Evolutionary conservation across 2,888 invertebrate species (phyloP).

Genomic region (Dascillus cervinus): DNA sequence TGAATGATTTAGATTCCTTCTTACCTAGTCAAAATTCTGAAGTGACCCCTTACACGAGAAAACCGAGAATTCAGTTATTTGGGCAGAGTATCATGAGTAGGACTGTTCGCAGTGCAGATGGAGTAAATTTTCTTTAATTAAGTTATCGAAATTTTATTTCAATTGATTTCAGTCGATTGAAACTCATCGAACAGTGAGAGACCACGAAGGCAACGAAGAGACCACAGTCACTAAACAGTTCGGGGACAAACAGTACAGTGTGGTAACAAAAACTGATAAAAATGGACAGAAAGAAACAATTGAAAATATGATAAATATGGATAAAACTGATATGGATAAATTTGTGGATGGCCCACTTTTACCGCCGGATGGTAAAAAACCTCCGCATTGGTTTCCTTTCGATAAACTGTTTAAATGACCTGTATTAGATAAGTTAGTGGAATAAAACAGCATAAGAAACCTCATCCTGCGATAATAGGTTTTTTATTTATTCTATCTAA

Average conservation of each 20-base stretch:
- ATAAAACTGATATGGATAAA: conserved; percentile 28
- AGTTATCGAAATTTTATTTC: neutral
- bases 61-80: conserved; percentile 37
- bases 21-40: conserved; percentile 16
- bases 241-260: conserved; percentile 36
- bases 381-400: conserved; percentile 21
- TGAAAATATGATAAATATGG: conserved; percentile 34
- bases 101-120: conserved; percentile 50
- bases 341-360: conserved; percentile 13
- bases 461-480: no score
- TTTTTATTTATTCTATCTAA: no score
- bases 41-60: conserved; percentile 25
- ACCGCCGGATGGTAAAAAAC: conserved; percentile 3
- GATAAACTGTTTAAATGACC: conserved; percentile 30
- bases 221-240: conserved; percentile 45
- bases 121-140: conserved; percentile 31
- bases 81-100: conserved; percentile 48
- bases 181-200: conserved; percentile 47
- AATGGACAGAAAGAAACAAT: conserved; percentile 32
- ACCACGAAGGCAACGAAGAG: conserved; percentile 52
- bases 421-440: no score
- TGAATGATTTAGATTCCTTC: conserved; percentile 25
- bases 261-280: conserved; percentile 43
- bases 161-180: conserved; percentile 41
- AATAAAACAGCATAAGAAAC: no score